These are phyloP conservation scores for Cantharis rustica DNA, from an alignment of 2,888 invertebrate species.

Conservation along the genomic window DNA sequence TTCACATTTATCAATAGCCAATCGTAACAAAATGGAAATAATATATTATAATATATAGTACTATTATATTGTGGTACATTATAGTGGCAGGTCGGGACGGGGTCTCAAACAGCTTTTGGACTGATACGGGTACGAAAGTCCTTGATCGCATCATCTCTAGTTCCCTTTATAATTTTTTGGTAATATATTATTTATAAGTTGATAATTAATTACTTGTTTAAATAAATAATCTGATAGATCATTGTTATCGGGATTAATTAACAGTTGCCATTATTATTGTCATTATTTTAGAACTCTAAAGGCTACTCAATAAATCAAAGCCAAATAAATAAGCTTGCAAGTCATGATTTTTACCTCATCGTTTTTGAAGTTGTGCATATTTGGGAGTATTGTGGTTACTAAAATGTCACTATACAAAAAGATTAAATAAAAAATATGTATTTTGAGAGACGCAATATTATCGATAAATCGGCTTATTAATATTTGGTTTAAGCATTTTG, in stretches of 20 bases:
- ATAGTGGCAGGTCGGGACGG: neutral
- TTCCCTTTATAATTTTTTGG: no score
- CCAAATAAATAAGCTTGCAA: neutral
- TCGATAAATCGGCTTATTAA: neutral
- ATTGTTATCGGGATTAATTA: neutral
- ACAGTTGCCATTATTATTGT: neutral
- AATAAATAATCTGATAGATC: neutral
- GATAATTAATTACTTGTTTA: neutral
- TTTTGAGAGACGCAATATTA: neutral
- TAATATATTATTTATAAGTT: neutral
- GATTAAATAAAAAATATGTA: neutral
- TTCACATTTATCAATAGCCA: neutral
- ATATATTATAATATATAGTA: neutral
- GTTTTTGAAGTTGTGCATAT: neutral
- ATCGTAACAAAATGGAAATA: neutral
- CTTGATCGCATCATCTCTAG: no score
- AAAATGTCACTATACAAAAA: neutral
- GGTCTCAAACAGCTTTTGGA: neutral
- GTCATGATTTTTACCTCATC: neutral
- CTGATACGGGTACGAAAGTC: neutral
- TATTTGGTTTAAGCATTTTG: neutral
- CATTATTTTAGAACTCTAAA: neutral
- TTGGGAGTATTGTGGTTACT: neutral
- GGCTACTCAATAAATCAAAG: neutral
- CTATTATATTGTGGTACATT: neutral